A percentile compares a stretch with the other conserved stretches of the same genome.
Conservation (phyloP, 2,797 vertebrate genomes). For the Trematomus bernacchii region DNA sequence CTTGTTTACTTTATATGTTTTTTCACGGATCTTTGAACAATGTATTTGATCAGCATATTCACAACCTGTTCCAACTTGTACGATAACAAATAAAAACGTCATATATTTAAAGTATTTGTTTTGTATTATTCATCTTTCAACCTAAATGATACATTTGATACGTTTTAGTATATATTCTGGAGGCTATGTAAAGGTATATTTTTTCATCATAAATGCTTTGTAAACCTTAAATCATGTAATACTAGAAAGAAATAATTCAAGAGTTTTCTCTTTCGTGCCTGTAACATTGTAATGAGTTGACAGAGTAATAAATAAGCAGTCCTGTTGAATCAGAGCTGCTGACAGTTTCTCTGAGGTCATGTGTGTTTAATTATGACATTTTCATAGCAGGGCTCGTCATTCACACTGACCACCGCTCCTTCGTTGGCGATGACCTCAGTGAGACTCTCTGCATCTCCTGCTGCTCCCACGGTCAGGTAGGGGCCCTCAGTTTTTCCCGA, state of each 20-base stretch:
- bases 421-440: conserved; percentile 75
- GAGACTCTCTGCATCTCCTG: conserved; percentile 52
- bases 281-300: neutral
- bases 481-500: conserved; percentile 62
- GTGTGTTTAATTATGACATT: conserved; percentile 79
- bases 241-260: neutral
- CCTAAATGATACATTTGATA: neutral
- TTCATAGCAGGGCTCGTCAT: conserved; percentile 84
- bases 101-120: neutral
- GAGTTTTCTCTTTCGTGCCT: neutral
- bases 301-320: conserved; percentile 22
- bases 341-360: conserved; percentile 49
- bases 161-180: neutral
- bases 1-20: neutral
- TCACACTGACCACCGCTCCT: conserved; percentile 49
- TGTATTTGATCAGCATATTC: neutral
- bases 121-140: neutral
- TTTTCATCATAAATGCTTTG: neutral
- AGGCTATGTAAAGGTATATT: neutral
- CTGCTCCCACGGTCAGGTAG: conserved; percentile 79
- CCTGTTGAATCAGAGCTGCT: conserved; percentile 45
- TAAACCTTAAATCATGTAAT: too few species aligned
- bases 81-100: conserved; percentile 14
- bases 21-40: neutral
- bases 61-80: conserved; percentile 13